Percentiles rank a stretch among this genome's conserved stretches.
Conservation (phyloP, 2,113 vertebrate genomes). For the Bubo bubo region DNA sequence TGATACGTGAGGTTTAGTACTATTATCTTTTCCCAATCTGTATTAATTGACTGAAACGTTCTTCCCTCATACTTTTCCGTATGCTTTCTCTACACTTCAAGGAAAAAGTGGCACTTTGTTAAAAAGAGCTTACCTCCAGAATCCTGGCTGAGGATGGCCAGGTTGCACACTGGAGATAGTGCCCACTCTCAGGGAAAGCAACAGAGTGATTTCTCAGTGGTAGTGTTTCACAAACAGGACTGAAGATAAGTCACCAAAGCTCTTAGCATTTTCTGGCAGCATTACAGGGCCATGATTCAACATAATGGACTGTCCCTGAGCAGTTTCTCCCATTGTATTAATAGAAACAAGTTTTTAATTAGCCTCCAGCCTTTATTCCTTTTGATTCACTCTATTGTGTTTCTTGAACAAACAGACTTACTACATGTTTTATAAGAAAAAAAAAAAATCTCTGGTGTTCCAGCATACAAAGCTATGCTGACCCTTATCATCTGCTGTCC, state of each 20-base stretch:
- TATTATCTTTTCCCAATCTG: not conserved
- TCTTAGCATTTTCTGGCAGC: not conserved
- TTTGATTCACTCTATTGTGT: not conserved
- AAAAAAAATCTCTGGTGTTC: not conserved
- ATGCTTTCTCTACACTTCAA: not conserved
- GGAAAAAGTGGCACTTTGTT: not conserved
- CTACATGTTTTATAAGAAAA: not conserved
- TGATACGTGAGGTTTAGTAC: not conserved
- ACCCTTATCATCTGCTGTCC: not conserved
- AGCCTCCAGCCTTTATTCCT: not conserved
- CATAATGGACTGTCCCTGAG: not conserved
- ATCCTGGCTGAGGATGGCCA: not conserved
- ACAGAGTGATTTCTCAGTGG: not conserved
- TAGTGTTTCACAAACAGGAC: not conserved
- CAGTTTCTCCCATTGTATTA: not conserved
- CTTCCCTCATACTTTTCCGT: not conserved
- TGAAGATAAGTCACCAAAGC: not conserved
- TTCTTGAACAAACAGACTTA: not conserved
- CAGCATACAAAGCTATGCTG: not conserved
- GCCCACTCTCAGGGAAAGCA: not conserved
- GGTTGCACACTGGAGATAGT: not conserved
- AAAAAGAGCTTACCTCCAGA: not conserved
- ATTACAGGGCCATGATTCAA: not conserved
- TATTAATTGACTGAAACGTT: not conserved
- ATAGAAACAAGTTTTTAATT: constrained; percentile 24